Base-by-base conservation (phyloP, 2,888 invertebrate genomes). In the Spodoptera littoralis region DNA sequence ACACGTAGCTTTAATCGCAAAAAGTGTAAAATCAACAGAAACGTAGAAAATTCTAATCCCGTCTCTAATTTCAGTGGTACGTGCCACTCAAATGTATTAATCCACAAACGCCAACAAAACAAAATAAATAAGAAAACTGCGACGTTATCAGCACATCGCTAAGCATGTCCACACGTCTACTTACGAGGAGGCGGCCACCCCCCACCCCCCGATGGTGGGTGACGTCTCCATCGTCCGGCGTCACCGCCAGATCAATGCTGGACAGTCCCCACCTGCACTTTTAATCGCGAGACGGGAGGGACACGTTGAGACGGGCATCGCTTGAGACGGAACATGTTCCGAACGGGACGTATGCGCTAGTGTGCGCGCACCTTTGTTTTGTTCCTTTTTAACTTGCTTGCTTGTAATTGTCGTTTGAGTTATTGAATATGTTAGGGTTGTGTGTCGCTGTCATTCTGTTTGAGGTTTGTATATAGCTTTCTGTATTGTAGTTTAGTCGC, bases 181-280 rank as follows among this genome's bases (percentile, higher is more conserved):
- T 83, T 80, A 78, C 75, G 76, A 76, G 80, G 82, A 78, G 76
- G 80, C 66, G 66, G n/a, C 74, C 53, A 63, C 44, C 53, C 53
- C 55, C 53, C 55, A 11, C 52, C 63, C 63, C 24, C 30, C 12
- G 46, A 30, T 18, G 59, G 60, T 60, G 78, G 73, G 74, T 76
- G 89, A 88, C 88, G 86, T 90, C 90, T 90, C 88, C 89, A 88
- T 90, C 90, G 90, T 85, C 89, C 88, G 86, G 83, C 88, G 89
- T 89, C 90, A 92, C 83, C 87, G 88, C 84, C 92, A 92, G 94
- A 94, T 93, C 94, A 94, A 93, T 92, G 92, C 92, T 81, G 91
- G 90, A 91, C 91, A 88, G 84, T 81, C 88, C 88, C 92, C 92
- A 94, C 94, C 93, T 95, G 93, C 92, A 93, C 90, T 94, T 94